phyloP scores from a whole-genome alignment of 2,888 invertebrate genomes.

The Agrotis puta region DNA sequence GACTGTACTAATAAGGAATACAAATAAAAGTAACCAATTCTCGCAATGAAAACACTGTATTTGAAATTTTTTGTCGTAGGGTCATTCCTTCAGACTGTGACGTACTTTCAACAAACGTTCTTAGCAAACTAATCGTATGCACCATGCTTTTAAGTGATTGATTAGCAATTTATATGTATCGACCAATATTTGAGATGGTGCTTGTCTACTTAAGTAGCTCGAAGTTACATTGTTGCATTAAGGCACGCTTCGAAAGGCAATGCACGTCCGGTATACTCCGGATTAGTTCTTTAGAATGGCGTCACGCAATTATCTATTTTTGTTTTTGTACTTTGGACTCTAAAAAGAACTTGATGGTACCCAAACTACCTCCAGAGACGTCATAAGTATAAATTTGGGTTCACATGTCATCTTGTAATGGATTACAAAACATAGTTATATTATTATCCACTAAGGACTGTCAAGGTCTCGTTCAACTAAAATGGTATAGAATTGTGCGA shows the following conservation, averaged over 20 bases:
- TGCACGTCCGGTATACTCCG: slow-evolving; percentile 51
- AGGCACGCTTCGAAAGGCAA: slow-evolving; percentile 40
- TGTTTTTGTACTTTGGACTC: slow-evolving; percentile 58
- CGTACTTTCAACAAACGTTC: slow-evolving; percentile 53
- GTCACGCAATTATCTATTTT: slow-evolving; percentile 63
- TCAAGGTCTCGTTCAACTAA: slow-evolving; percentile 77
- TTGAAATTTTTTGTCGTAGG: slow-evolving; percentile 35
- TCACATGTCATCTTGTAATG: slow-evolving; percentile 82
- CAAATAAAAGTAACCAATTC: slow-evolving; percentile 32
- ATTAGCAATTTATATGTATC: slow-evolving; percentile 55
- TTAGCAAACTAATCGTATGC: slow-evolving; percentile 39
- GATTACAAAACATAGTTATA: slow-evolving; percentile 78
- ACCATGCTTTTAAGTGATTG: slow-evolving; percentile 42
- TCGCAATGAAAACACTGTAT: slow-evolving; percentile 30
- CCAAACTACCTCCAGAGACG: slow-evolving; percentile 76
- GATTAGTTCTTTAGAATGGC: slow-evolving; percentile 64
- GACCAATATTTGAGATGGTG: slow-evolving; percentile 36
- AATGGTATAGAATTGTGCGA: slow-evolving; percentile 71
- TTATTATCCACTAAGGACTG: slow-evolving; percentile 80
- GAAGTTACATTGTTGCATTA: slow-evolving; percentile 49
- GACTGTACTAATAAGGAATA: slow-evolving; percentile 51
- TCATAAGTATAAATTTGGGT: slow-evolving; percentile 84
- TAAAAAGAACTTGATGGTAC: slow-evolving; percentile 69
- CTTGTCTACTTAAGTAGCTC: slow-evolving; percentile 28
- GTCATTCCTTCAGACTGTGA: slow-evolving; percentile 14